A percentile compares a stretch with the other conserved stretches of the same genome.
phyloP scores from a whole-genome alignment of 1,140 invertebrate species.

The Cotesia glomerata region DNA sequence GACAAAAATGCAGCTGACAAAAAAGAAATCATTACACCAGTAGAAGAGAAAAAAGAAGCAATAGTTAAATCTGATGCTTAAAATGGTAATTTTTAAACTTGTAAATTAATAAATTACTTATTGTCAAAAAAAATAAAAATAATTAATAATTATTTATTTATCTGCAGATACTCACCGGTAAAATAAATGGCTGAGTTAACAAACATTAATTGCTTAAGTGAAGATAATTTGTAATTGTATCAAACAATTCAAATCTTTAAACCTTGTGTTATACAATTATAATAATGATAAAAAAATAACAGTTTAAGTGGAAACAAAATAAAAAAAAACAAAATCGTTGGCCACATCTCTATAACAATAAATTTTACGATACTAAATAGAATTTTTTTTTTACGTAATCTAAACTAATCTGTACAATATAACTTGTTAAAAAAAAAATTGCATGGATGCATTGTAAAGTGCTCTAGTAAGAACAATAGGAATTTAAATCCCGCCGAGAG shows the following conservation, averaged over 20 bases:
- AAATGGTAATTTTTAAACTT: slow-evolving; percentile 21
- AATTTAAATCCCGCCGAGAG: too few relatives aligned
- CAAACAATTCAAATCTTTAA: slow-evolving; percentile 28
- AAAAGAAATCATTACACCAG: slow-evolving; percentile 47
- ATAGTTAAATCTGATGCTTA: slow-evolving; percentile 59
- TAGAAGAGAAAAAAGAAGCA: slow-evolving; percentile 58
- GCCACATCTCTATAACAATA: slow-evolving; percentile 23
- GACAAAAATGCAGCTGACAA: slow-evolving; percentile 49
- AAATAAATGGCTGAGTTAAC: slow-evolving; percentile 23
- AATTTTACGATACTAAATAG: neutral
- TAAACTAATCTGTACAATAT: slow-evolving; percentile 18
- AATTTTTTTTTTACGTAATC: slow-evolving; percentile 20
- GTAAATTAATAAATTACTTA: neutral
- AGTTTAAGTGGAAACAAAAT: slow-evolving; percentile 16
- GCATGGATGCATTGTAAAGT: slow-evolving; percentile 4
- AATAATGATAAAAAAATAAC: slow-evolving; percentile 24
- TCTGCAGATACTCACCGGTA: slow-evolving; percentile 23
- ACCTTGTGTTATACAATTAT: slow-evolving; percentile 33
- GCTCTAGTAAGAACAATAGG: too few relatives aligned
- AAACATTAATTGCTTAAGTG: slow-evolving; percentile 31
- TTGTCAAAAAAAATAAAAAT: neutral
- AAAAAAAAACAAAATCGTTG: slow-evolving; percentile 28
- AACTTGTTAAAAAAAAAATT: slow-evolving; percentile 8
- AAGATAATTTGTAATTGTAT: slow-evolving; percentile 21
- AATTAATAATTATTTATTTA: slow-evolving; percentile 21